Base-by-base conservation (phyloP, 2,888 invertebrate species). In the Tholera decimalis region DNA sequence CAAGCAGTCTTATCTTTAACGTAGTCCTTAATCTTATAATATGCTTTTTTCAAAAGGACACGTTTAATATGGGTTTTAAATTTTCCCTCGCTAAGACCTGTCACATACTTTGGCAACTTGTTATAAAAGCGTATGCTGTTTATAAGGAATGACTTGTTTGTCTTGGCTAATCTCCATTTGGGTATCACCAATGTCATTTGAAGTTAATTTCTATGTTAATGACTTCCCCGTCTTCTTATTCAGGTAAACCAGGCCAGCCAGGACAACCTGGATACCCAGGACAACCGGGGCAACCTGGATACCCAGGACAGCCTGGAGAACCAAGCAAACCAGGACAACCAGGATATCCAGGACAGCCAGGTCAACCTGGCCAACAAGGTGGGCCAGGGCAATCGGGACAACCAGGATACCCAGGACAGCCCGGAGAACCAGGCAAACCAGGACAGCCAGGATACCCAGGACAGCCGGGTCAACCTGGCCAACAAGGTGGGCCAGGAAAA, bases 191-290 rank as follows among this genome's bases (percentile, higher is more conserved):
- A n/a, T n/a, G n/a, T n/a, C n/a, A n/a, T n/a, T n/a, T n/a, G n/a
- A n/a, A n/a, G n/a, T n/a, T n/a, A n/a, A n/a, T n/a, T n/a, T n/a
- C n/a, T n/a, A n/a, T n/a, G n/a, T n/a, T n/a, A n/a, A n/a, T n/a
- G n/a, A n/a, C n/a, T n/a, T n/a, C n/a, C n/a, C n/a, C n/a, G n/a
- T n/a, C 1, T 39, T 18, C 18, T 39, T 39, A 1, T 39, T 39
- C 47, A 6, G 65, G 60, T 7, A 1, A 56, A 1, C 60, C 58
- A 39, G 93, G 88, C 3, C 83, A 86, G 3, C 92, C 92, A 0
- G 95, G 92, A 11, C 92, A 82, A 26, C 96, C 97, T 18, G 95
- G 74, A 15, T 0, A 44, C 0, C 57, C 63, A 18, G 64, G 53
- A 6, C 8, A 56, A 2, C 57, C 55, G 0, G 61, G 59, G 11